A percentile compares a stretch with the other conserved stretches of the same genome.
These are phyloP conservation scores for Argentina silus DNA, from an alignment of 2,797 vertebrate species.

Conservation along the genomic window DNA sequence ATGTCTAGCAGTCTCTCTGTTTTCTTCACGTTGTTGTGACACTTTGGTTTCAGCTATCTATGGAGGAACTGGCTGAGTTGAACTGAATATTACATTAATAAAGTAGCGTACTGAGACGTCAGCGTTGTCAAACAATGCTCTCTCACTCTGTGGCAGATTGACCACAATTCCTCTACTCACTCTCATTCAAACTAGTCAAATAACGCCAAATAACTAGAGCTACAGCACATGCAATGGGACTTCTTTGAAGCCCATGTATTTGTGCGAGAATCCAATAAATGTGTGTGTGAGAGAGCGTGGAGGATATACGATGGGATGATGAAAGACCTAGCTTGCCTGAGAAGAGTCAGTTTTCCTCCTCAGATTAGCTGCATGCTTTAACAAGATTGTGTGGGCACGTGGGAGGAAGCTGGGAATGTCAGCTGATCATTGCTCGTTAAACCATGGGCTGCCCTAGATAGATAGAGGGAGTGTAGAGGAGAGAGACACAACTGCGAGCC, in stretches of 20 bases:
- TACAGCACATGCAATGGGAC: neutral
- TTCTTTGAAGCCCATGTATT: slow-evolving; percentile 33
- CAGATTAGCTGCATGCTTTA: slow-evolving; percentile 80
- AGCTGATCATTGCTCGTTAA: slow-evolving; percentile 71
- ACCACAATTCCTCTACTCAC: neutral
- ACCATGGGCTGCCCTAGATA: slow-evolving; percentile 79
- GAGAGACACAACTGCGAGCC: slow-evolving; percentile 31
- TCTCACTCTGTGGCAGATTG: neutral
- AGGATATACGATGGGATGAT: slow-evolving; percentile 67
- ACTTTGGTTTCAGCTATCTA: slow-evolving; percentile 54
- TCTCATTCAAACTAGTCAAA: too few relatives aligned
- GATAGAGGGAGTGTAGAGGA: slow-evolving; percentile 51
- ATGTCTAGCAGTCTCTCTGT: slow-evolving; percentile 42
- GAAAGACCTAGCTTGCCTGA: slow-evolving; percentile 64
- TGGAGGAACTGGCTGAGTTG: slow-evolving; percentile 24
- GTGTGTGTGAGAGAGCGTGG: slow-evolving; percentile 26
- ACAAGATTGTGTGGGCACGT: slow-evolving; percentile 79
- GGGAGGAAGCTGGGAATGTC: slow-evolving; percentile 76
- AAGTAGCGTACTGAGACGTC: slow-evolving; percentile 31
- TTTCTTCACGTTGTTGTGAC: slow-evolving; percentile 31
- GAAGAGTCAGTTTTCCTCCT: slow-evolving; percentile 69
- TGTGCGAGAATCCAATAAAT: slow-evolving; percentile 47
- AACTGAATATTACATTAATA: slow-evolving; percentile 43
- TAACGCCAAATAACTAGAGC: too few relatives aligned
- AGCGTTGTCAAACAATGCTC: slow-evolving; percentile 21